Base-by-base conservation (phyloP, 2,888 invertebrate genomes). In the Clunio marinus region DNA sequence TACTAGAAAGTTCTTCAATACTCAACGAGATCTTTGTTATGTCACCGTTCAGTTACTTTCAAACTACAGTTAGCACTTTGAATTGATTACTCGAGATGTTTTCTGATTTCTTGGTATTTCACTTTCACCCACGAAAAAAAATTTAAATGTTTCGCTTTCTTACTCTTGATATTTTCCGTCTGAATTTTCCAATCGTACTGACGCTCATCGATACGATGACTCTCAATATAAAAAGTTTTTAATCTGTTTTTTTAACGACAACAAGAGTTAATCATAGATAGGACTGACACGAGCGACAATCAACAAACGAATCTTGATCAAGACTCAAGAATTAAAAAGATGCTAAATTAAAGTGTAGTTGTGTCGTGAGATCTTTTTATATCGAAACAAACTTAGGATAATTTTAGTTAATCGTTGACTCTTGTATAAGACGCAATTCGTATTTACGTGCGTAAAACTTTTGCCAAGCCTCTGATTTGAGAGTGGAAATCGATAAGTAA, bases 151-250 rank as follows among this genome's bases (percentile, higher is more conserved):
- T 63, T 41, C 22, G 24, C 3, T 37, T 37, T 62, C 22, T 41
- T 24, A 24, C 37, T 32, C 37, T 32, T 28, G 63, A 63, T 63
- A 45, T 45, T 37, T 27, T 41, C 51, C 55, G 66, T 55, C 46
- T 55, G 66, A 66, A 20, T 66, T 66, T 66, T 66, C 66, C 66
- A 55, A 66, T 66, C 55, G 35, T 25, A 66, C 66, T 66, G 66
- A 51, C 46, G 66, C 51, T 66, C 55, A 66, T 66, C 17, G 27
- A 55, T 66, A 15, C 32, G 24, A 66, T 24, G 35, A 17, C 66
- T 55, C 66, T 66, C 66, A 46, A 46, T 66, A 55, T 66, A 55
- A 66, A 17, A 55, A 32, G 5, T 32, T 27, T 13, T 4, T 51
- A 51, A n/a, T 15, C 13, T 55, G 51, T 4, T 28, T 27, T 27